phyloP scores from a whole-genome alignment of 1,140 invertebrate species.

The Conus ventricosus region DNA sequence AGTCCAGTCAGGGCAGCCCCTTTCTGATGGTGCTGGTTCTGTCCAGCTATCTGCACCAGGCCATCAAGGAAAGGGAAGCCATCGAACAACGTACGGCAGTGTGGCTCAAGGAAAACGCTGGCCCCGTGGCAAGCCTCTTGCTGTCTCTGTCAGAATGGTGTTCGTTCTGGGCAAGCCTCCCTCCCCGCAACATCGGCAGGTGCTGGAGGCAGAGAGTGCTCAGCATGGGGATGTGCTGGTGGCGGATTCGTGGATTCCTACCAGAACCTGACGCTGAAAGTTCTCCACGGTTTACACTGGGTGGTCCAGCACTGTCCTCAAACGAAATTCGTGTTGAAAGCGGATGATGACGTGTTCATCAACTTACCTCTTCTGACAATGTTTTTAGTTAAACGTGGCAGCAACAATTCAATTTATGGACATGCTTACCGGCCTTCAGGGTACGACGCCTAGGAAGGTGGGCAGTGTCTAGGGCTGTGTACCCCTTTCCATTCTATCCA shows the following conservation, averaged over 20 bases:
- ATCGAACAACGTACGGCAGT: conserved; percentile 49
- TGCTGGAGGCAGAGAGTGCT: conserved; percentile 80
- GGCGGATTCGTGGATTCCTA: conserved; percentile 88
- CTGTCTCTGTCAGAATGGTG: conserved; percentile 41
- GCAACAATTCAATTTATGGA: conserved; percentile 39
- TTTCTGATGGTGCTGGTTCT: conserved; percentile 18
- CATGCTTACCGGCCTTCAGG: conserved; percentile 42
- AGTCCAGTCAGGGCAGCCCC: background rate
- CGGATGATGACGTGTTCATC: conserved; percentile 78
- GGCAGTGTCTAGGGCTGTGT: conserved; percentile 55
- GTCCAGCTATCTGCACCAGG: conserved; percentile 3
- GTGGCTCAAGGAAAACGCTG: conserved; percentile 36
- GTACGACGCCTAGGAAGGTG: conserved; percentile 56
- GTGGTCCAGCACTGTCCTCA: background rate
- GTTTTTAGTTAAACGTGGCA: conserved; percentile 43
- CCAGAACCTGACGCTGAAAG: conserved; percentile 90
- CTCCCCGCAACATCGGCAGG: conserved; percentile 27
- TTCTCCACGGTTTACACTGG: conserved; percentile 81
- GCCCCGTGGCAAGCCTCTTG: conserved; percentile 29
- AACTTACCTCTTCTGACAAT: conserved; percentile 66
- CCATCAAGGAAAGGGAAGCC: background rate
- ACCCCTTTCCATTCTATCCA: conserved; percentile 60
- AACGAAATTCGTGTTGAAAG: conserved; percentile 77
- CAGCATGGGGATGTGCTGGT: conserved; percentile 84
- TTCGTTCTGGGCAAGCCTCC: conserved; percentile 52